phyloP scores from a whole-genome alignment of 2,888 invertebrate species.

The Biston betularia region DNA sequence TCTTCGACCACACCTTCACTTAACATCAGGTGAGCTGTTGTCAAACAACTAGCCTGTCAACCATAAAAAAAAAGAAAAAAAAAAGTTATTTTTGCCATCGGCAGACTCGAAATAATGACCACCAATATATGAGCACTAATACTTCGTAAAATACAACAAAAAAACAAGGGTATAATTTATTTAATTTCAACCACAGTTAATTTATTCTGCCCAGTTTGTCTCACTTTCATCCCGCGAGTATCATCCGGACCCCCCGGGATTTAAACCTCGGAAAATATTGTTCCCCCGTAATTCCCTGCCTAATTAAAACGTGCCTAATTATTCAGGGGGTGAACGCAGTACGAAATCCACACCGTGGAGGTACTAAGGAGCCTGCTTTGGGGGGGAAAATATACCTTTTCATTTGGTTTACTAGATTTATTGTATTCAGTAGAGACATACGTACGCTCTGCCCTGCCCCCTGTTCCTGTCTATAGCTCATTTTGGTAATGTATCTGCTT shows the following conservation, averaged over 20 bases:
- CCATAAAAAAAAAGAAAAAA: no score
- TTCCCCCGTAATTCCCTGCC: slow-evolving; percentile 25
- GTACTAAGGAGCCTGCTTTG: neutral
- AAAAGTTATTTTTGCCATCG: no score
- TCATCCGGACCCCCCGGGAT: slow-evolving; percentile 23
- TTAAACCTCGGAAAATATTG: slow-evolving; percentile 31
- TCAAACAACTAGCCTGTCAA: no score
- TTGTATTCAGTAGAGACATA: no score
- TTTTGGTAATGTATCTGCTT: no score
- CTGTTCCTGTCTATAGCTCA: no score
- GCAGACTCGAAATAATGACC: no score
- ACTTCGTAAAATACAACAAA: neutral
- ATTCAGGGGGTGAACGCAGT: slow-evolving; percentile 30
- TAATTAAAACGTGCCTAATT: slow-evolving; percentile 34
- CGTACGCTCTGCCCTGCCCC: no score
- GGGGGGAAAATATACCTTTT: neutral
- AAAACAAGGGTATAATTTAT: neutral
- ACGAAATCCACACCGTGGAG: slow-evolving; percentile 3
- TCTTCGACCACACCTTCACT: no score
- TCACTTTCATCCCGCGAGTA: slow-evolving; percentile 16
- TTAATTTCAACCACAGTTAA: slow-evolving; percentile 11
- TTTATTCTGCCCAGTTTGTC: slow-evolving; percentile 17
- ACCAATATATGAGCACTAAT: no score
- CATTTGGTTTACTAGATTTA: neutral
- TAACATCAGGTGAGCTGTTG: no score